Evolutionary conservation across 2,797 vertebrate genomes (phyloP).

Genomic region (Garrulus glandarius): DNA sequence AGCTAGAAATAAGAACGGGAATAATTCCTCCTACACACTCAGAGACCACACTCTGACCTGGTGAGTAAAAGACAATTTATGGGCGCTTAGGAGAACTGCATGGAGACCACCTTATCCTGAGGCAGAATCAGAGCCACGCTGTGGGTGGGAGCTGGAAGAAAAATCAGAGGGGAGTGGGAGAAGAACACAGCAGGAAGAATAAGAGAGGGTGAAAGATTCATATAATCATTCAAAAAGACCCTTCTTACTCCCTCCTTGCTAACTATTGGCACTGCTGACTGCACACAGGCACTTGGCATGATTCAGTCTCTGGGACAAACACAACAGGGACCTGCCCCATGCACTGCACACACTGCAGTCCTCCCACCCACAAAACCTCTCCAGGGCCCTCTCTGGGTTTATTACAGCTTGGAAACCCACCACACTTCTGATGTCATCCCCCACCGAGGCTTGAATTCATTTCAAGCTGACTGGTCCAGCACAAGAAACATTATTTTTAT

Average conservation of each 20-base stretch:
- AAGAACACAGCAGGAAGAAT: not conserved
- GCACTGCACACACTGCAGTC: not conserved
- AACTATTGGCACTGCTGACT: not conserved
- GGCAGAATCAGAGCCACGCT: not conserved
- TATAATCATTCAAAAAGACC: not conserved
- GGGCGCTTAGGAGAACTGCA: not conserved
- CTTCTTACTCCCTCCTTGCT: not conserved
- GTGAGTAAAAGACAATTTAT: not conserved
- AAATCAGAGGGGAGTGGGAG: not conserved
- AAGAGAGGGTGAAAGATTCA: not conserved
- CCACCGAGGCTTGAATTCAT: not conserved
- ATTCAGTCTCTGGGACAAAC: not conserved
- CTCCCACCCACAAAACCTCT: constrained; percentile 41
- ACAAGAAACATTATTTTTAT: not conserved
- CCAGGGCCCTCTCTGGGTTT: not conserved
- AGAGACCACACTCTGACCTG: constrained; percentile 1
- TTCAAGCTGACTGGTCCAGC: not conserved
- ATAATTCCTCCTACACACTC: constrained; percentile 1
- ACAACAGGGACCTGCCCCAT: not conserved
- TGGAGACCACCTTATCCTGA: not conserved
- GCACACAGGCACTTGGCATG: not conserved
- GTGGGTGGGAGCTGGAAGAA: constrained; percentile 34
- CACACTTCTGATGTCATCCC: constrained; percentile 44
- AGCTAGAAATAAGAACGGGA: not conserved
- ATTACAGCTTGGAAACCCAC: constrained; percentile 51